These are phyloP conservation scores for Atractosteus spatula DNA, from an alignment of 2,113 vertebrate species.

Conservation along the genomic window DNA sequence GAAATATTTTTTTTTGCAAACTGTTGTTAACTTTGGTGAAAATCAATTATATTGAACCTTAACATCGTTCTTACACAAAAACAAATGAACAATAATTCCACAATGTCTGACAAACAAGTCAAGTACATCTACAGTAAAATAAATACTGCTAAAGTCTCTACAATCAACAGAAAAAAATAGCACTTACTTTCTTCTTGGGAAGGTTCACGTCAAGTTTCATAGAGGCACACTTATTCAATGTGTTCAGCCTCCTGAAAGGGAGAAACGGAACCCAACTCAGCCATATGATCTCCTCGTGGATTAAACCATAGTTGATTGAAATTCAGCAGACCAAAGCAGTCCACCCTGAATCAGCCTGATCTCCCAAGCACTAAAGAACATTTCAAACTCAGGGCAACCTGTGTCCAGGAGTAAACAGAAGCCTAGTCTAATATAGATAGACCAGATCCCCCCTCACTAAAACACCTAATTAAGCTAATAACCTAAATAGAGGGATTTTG, in stretches of 20 bases:
- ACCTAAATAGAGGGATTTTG: constrained; percentile 12
- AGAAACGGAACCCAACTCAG: constrained; percentile 38
- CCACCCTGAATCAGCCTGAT: constrained; percentile 19
- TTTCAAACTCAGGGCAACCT: neutral
- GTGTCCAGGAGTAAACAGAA: neutral
- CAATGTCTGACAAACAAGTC: too few species aligned
- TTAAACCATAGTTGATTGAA: too few species aligned
- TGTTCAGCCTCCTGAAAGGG: constrained; percentile 86
- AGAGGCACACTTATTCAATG: constrained; percentile 95
- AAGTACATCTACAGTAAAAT: neutral
- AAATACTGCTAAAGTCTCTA: neutral
- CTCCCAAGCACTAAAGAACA: constrained; percentile 23
- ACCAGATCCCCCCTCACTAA: constrained; percentile 17
- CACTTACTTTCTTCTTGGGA: constrained; percentile 91
- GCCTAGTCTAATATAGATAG: constrained; percentile 4
- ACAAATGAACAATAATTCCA: neutral
- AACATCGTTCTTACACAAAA: neutral
- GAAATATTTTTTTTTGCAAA: neutral
- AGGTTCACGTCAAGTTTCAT: constrained; percentile 97
- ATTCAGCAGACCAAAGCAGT: too few species aligned
- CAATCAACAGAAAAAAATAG: neutral
- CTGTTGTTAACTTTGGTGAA: too few species aligned
- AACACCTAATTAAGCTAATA: constrained; percentile 51
- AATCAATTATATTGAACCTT: too few species aligned
- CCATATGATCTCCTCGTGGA: too few species aligned